Conservation (phyloP, 1,140 invertebrate genomes). For the Trichonephila clavipes region DNA sequence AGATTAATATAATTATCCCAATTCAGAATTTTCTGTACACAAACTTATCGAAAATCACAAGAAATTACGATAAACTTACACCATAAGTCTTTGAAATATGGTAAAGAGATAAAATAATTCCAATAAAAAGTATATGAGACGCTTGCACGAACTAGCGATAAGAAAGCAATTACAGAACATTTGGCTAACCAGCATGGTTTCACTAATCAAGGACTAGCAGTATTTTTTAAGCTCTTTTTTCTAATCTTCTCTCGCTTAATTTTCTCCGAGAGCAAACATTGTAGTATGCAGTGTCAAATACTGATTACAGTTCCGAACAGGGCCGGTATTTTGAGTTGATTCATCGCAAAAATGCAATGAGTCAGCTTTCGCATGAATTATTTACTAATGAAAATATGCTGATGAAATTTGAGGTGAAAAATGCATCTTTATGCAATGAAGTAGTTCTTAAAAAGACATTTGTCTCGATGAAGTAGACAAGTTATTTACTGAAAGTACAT, state of each 20-base stretch:
- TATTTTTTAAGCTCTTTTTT: constrained; percentile 52
- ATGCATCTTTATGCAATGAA: not conserved
- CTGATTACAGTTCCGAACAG: constrained; percentile 33
- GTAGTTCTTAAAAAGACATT: not conserved
- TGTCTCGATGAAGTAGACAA: not conserved
- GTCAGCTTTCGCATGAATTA: constrained; percentile 25
- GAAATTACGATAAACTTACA: not conserved
- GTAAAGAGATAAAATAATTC: constrained; percentile 35
- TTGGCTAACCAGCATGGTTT: constrained; percentile 52
- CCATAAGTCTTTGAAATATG: not conserved
- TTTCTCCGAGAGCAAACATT: constrained; percentile 54
- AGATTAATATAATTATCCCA: not conserved
- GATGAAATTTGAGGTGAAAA: not conserved
- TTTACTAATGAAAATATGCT: not conserved
- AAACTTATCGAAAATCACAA: not conserved
- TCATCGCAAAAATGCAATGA: not conserved
- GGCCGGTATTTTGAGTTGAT: not conserved
- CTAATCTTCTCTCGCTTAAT: constrained; percentile 24
- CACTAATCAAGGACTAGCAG: constrained; percentile 46
- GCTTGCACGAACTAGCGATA: constrained; percentile 19
- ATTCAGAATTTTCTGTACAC: too few relatives aligned
- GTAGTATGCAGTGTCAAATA: constrained; percentile 48
- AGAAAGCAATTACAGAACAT: constrained; percentile 70
- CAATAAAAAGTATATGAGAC: constrained; percentile 43
- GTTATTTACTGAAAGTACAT: not conserved